Base-by-base conservation (phyloP, 2,888 invertebrate genomes). In the Agonopterix subpropinquella region DNA sequence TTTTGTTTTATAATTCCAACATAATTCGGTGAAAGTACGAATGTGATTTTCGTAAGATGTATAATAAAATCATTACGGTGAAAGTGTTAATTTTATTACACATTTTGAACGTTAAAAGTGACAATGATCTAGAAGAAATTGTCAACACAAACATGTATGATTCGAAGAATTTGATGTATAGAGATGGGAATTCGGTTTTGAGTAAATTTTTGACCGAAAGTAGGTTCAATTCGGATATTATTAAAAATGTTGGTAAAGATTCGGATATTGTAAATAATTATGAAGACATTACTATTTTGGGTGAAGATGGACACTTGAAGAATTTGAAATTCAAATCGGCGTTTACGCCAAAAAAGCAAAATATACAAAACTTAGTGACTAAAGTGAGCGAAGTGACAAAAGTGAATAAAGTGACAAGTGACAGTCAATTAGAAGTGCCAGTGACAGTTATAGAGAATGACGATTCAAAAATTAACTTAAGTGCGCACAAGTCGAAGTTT, bases 401-500 rank as follows among this genome's bases (percentile, higher is more conserved):
- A 11, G 7, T 56, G 65, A 41, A 57, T 58, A 48, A 52, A 57
- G 59, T 64, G 53, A 10, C 51, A 57, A 48, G 55, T 57, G 52
- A 51, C 51, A 52, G 50, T 41, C 54, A 58, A 36, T 43, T 59
- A 37, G 58, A 56, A 36, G 45, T 43, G 5, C 52, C 55, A 43
- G 52, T 57, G 54, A 53, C 53, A 41, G 36, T 45, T 3, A 35
- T n/a, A 36, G 37, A 44, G 46, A 53, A 57, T 42, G 56, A 61
- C 11, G 48, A 59, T 45, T 50, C 47, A 41, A 57, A 56, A 48
- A 50, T 55, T n/a, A 48, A 56, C 45, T 44, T 55, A 1, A 61
- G 51, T 51, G 67, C 64, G 5, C 70, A 73, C 36, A 86, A 81
- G 52, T 79, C 90, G n/a, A 91, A 91, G 70, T 93, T 93, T 65